Evolutionary conservation across 2,888 invertebrate genomes (phyloP).

Genomic region (Yponomeuta malinellus): DNA sequence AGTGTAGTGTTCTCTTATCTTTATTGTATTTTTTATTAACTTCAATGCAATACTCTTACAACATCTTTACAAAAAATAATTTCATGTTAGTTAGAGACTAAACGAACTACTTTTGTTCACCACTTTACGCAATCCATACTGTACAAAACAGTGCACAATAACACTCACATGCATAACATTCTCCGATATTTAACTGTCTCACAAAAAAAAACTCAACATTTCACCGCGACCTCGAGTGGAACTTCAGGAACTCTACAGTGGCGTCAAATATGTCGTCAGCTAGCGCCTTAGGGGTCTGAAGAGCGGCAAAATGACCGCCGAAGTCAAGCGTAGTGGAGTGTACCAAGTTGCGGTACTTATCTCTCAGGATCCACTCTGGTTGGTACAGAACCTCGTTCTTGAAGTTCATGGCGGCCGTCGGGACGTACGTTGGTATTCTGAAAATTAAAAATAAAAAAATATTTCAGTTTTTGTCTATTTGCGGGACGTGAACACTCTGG

Average conservation of each 20-base stretch:
- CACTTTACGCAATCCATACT: too few relatives aligned
- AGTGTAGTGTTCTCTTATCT: too few relatives aligned
- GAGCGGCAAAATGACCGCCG: constrained; percentile 92
- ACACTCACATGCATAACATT: too few relatives aligned
- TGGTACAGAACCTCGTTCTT: constrained; percentile 80
- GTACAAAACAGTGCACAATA: too few relatives aligned
- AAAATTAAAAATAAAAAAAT: constrained; percentile 28
- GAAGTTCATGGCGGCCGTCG: constrained; percentile 84
- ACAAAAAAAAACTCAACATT: background rate
- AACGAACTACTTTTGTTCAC: too few relatives aligned
- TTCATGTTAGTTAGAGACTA: too few relatives aligned
- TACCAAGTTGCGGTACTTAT: constrained; percentile 80
- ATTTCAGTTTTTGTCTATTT: background rate
- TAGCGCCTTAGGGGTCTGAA: constrained; percentile 84
- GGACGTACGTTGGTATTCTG: constrained; percentile 82
- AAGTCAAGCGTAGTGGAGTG: constrained; percentile 77
- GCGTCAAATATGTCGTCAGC: constrained; percentile 75
- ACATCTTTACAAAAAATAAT: too few relatives aligned
- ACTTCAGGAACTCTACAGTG: constrained; percentile 41
- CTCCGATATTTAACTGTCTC: background rate
- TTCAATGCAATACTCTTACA: too few relatives aligned
- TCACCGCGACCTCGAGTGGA: constrained; percentile 24
- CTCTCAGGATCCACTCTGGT: constrained; percentile 77
- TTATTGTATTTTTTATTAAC: too few relatives aligned
- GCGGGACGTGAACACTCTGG: too few relatives aligned